A percentile compares a stretch with the other conserved stretches of the same genome.
These are phyloP conservation scores for Dryas iulia DNA, from an alignment of 1,140 invertebrate species.

Conservation along the genomic window DNA sequence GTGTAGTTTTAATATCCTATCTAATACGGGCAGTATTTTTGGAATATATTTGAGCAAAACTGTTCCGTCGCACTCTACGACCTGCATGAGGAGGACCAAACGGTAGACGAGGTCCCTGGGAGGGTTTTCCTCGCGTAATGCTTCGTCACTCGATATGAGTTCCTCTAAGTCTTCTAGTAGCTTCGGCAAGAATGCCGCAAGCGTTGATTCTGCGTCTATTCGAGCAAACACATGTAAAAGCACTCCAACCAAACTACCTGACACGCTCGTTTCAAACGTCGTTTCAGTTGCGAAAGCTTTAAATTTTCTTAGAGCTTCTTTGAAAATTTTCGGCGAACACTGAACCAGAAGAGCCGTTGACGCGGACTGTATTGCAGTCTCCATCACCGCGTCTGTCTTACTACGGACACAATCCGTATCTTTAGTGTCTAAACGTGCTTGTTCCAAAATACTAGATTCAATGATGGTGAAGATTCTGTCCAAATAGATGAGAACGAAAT, in stretches of 20 bases:
- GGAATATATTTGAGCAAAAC: slow-evolving; percentile 83
- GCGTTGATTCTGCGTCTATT: slow-evolving; percentile 84
- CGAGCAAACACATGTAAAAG: slow-evolving; percentile 86
- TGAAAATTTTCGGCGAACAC: slow-evolving; percentile 79
- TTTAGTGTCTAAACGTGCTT: slow-evolving; percentile 83
- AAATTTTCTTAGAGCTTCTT: slow-evolving; percentile 88
- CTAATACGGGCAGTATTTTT: slow-evolving; percentile 82
- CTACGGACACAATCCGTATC: slow-evolving; percentile 82
- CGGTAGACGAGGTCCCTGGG: slow-evolving; percentile 91
- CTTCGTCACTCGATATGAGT: slow-evolving; percentile 80
- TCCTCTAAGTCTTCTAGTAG: slow-evolving; percentile 81
- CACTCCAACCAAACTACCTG: slow-evolving; percentile 88
- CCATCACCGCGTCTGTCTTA: slow-evolving; percentile 86
- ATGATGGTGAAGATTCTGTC: slow-evolving; percentile 88
- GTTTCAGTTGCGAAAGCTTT: slow-evolving; percentile 86
- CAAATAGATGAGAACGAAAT: slow-evolving; percentile 92
- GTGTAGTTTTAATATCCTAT: slow-evolving; percentile 83
- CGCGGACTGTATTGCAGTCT: slow-evolving; percentile 85
- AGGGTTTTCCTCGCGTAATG: slow-evolving; percentile 85
- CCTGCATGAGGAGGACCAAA: slow-evolving; percentile 87
- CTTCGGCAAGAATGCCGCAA: slow-evolving; percentile 87
- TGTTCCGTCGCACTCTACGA: slow-evolving; percentile 83
- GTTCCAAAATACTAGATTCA: slow-evolving; percentile 86
- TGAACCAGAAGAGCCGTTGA: slow-evolving; percentile 84
- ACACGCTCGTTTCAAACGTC: slow-evolving; percentile 90